Conservation (phyloP, 2,113 vertebrate genomes). For the Tachuris rubrigastra region DNA sequence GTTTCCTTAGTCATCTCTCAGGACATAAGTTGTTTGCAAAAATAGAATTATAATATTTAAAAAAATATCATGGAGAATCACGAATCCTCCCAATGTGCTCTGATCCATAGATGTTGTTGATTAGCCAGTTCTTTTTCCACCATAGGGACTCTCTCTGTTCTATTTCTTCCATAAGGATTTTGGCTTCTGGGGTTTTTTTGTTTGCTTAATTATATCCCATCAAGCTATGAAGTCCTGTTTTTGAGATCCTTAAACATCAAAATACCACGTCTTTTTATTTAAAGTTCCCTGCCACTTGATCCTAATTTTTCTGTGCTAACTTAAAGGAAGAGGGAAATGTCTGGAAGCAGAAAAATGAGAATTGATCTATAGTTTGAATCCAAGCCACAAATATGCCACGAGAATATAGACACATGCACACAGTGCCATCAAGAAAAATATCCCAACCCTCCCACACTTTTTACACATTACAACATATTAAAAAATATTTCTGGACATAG, state of each 20-base stretch:
- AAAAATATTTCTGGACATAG: slow-evolving; percentile 44
- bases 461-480: slow-evolving; percentile 55
- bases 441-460: slow-evolving; percentile 53
- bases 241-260: slow-evolving; percentile 2
- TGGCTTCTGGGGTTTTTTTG: background rate
- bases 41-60: background rate
- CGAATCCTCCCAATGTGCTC: background rate
- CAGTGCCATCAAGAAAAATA: slow-evolving; percentile 50
- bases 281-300: background rate
- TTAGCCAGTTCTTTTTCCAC: background rate
- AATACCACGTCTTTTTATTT: background rate
- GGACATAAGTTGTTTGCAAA: background rate
- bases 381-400: slow-evolving; percentile 58
- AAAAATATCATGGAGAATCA: background rate
- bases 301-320: background rate
- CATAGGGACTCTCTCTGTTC: background rate
- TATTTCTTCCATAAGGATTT: background rate
- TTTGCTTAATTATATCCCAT: slow-evolving; percentile 29
- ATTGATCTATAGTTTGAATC: slow-evolving; percentile 59
- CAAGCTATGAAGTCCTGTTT: background rate
- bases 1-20: background rate
- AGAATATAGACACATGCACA: slow-evolving; percentile 51
- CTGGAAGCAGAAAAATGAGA: slow-evolving; percentile 11
- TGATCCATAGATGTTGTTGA: background rate
- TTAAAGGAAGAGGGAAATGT: background rate